A percentile compares a stretch with the other conserved stretches of the same genome.
Evolutionary conservation across 2,113 vertebrate genomes (phyloP).

Genomic region (Phrynocephalus versicolor): DNA sequence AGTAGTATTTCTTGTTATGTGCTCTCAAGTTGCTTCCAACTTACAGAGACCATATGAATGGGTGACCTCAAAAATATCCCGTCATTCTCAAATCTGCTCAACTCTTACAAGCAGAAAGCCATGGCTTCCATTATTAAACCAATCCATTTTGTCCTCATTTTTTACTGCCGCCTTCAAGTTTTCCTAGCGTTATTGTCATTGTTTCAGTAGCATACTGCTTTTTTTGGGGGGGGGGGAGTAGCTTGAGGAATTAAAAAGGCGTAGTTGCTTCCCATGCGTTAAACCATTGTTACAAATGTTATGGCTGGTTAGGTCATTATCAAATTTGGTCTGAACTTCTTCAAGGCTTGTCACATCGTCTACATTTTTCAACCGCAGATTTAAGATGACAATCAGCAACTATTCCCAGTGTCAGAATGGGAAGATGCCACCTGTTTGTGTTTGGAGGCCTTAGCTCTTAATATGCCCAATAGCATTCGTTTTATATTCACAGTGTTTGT

Average conservation of each 20-base stretch:
- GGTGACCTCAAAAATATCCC: too few species aligned
- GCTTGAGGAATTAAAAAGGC: neutral
- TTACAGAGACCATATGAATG: too few species aligned
- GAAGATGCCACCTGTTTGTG: neutral
- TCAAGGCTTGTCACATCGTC: neutral
- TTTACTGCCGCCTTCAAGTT: too few species aligned
- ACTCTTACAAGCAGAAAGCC: too few species aligned
- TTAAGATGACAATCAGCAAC: neutral
- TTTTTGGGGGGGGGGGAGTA: neutral
- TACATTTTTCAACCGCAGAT: neutral
- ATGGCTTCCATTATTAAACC: too few species aligned
- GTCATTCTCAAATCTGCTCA: too few species aligned
- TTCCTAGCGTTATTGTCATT: too few species aligned
- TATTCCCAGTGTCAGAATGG: neutral
- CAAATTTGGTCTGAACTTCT: neutral
- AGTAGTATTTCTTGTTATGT: too few species aligned
- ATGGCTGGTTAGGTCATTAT: rapidly evolving
- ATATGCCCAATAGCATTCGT: rapidly evolving
- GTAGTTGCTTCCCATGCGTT: rapidly evolving
- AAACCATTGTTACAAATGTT: neutral
- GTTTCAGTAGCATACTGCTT: too few species aligned
- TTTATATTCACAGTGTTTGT: rapidly evolving
- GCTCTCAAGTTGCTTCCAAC: too few species aligned
- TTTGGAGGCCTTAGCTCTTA: neutral
- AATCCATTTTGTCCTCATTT: too few species aligned